These are phyloP conservation scores for Harlomillsia oculata DNA, from an alignment of 1,140 invertebrate species.

Conservation along the genomic window DNA sequence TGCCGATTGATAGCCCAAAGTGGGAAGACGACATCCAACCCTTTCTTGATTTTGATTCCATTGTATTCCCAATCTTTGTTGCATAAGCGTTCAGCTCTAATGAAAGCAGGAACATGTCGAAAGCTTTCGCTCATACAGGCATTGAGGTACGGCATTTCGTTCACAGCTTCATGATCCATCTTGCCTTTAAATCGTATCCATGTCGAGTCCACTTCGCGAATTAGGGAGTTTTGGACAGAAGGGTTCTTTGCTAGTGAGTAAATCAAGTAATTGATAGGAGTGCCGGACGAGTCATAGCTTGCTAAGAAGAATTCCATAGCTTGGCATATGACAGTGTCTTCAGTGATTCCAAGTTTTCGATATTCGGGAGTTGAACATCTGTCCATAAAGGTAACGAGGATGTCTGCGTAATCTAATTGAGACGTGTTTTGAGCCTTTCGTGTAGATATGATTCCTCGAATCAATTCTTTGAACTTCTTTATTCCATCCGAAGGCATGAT, in stretches of 20 bases:
- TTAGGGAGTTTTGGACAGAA: conserved; percentile 58
- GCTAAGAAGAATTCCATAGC: conserved; percentile 9
- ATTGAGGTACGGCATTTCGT: conserved; percentile 19
- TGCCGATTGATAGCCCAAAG: conserved; percentile 53
- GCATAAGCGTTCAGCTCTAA: conserved; percentile 22
- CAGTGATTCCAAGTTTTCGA: conserved; percentile 1
- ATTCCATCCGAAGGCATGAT: neutral
- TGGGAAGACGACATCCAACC: conserved; percentile 46
- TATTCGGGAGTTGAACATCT: conserved; percentile 5
- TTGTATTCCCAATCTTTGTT: conserved; percentile 22
- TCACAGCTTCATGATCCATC: conserved; percentile 12
- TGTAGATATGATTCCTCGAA: conserved; percentile 1
- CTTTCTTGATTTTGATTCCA: conserved; percentile 36
- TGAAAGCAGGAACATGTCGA: conserved; percentile 15
- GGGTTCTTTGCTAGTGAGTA: conserved; percentile 55
- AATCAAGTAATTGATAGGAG: neutral
- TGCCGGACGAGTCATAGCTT: conserved; percentile 9
- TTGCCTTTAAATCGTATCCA: conserved; percentile 36
- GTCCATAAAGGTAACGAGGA: neutral
- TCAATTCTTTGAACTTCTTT: neutral
- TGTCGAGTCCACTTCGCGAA: conserved; percentile 53
- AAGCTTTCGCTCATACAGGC: conserved; percentile 20
- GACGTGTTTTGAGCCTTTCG: neutral
- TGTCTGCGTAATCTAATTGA: conserved; percentile 10
- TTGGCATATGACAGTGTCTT: conserved; percentile 5